Conservation (phyloP, 2,797 vertebrate species). For the Otus scops region DNA sequence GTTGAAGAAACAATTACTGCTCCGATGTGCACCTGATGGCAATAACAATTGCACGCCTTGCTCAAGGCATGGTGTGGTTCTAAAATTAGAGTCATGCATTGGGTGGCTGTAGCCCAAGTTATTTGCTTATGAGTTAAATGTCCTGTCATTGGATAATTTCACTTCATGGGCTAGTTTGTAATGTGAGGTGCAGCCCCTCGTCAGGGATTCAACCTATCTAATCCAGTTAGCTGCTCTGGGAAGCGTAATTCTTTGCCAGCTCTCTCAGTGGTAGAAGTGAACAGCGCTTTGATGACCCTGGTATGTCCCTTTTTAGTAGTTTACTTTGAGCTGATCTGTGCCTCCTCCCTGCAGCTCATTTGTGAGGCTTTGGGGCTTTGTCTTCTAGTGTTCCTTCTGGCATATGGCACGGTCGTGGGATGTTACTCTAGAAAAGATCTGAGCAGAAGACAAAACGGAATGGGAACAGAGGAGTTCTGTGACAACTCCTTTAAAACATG, state of each 20-base stretch:
- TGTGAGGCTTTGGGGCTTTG: neutral
- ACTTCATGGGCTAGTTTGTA: fast-evolving
- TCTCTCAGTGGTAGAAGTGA: neutral
- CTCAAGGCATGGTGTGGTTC: fast-evolving
- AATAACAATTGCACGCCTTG: neutral
- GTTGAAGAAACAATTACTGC: neutral
- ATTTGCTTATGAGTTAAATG: neutral
- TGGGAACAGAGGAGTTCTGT: neutral
- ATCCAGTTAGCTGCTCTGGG: neutral
- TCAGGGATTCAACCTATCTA: neutral
- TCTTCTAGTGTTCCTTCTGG: neutral
- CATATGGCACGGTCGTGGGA: fast-evolving
- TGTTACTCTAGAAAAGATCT: neutral
- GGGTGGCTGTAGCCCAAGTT: neutral
- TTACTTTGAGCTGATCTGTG: neutral
- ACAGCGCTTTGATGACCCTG: neutral
- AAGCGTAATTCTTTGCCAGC: neutral
- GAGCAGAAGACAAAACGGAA: neutral
- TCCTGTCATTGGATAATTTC: neutral
- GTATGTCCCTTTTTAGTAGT: neutral
- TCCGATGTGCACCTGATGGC: neutral
- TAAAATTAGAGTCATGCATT: neutral
- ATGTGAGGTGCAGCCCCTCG: neutral
- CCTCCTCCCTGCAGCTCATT: neutral
- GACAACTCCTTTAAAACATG: neutral